Conservation (phyloP, 2,888 invertebrate genomes). For the Troides helena region DNA sequence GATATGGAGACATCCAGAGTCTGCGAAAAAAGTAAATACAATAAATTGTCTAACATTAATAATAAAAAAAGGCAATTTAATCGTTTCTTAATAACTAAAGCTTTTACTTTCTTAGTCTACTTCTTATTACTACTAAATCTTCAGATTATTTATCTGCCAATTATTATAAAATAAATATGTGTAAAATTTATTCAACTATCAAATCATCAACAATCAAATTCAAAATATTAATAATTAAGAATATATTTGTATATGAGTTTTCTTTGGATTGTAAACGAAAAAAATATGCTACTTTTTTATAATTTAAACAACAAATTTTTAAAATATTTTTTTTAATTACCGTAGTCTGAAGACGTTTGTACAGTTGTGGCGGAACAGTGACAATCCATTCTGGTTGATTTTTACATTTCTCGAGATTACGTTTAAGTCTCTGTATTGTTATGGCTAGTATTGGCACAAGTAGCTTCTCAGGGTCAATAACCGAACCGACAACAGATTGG, state of each 20-base stretch:
- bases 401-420: constrained; percentile 81
- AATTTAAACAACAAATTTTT: background rate
- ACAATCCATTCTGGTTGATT: constrained; percentile 84
- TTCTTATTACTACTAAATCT: background rate
- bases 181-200: too few species aligned
- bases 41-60: background rate
- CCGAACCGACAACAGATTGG: constrained; percentile 82
- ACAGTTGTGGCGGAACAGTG: constrained; percentile 87
- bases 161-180: too few species aligned
- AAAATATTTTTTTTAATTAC: constrained; percentile 51
- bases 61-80: background rate
- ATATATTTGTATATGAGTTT: too few species aligned
- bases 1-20: constrained; percentile 63
- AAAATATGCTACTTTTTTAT: background rate
- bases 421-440: constrained; percentile 89
- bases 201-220: too few species aligned
- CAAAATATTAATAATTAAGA: too few species aligned
- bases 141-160: too few species aligned
- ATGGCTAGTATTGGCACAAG: constrained; percentile 87
- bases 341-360: constrained; percentile 86
- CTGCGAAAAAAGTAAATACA: constrained; percentile 44
- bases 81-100: background rate
- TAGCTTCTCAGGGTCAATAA: constrained; percentile 85
- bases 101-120: too few species aligned
- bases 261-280: background rate